These are phyloP conservation scores for Pectinophora gossypiella DNA, from an alignment of 1,140 invertebrate species.

Conservation along the genomic window DNA sequence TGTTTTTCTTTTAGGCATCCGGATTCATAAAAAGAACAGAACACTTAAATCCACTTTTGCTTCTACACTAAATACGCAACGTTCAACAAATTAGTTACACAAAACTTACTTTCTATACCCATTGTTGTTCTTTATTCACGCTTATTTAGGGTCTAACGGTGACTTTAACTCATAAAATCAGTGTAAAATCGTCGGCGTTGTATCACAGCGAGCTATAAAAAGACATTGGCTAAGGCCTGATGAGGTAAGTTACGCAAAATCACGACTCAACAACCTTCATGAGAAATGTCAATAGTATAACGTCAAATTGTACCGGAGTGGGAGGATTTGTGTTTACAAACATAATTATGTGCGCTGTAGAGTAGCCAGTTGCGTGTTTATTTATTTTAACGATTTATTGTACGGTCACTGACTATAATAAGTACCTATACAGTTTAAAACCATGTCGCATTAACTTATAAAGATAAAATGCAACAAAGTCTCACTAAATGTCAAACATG, in stretches of 20 bases:
- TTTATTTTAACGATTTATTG: neutral
- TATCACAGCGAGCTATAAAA: neutral
- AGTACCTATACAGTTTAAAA: no score
- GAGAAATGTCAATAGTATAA: slow-evolving; percentile 67
- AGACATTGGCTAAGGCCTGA: neutral
- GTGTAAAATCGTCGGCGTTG: no score
- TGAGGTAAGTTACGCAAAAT: slow-evolving; percentile 67
- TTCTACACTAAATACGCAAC: no score
- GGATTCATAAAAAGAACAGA: no score
- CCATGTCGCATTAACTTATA: no score
- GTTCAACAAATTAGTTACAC: no score
- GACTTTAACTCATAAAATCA: no score
- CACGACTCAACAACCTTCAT: slow-evolving; percentile 64
- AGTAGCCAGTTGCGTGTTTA: neutral
- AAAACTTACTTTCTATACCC: slow-evolving; percentile 49
- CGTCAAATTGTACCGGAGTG: slow-evolving; percentile 36
- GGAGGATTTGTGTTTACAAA: slow-evolving; percentile 45
- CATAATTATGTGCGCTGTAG: slow-evolving; percentile 8
- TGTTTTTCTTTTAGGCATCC: no score
- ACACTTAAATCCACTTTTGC: no score
- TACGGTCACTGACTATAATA: no score
- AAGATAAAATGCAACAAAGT: no score
- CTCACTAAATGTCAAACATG: no score
- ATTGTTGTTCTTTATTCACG: slow-evolving; percentile 31
- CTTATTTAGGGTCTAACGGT: neutral